Evolutionary conservation across 2,113 vertebrate species (phyloP).

Genomic region (Bettongia penicillata): DNA sequence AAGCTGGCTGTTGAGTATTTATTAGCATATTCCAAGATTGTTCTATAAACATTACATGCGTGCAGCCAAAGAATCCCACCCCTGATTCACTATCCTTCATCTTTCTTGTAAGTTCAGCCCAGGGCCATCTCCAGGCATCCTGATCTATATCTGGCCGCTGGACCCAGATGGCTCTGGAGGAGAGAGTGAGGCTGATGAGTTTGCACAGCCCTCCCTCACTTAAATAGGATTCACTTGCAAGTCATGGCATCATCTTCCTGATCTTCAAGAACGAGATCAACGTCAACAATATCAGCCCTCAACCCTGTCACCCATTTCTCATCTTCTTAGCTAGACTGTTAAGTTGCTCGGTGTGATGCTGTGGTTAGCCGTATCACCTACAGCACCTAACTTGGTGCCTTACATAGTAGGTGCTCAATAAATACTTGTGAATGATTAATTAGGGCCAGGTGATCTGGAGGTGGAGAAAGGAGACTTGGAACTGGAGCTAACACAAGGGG

Average conservation of each 20-base stretch:
- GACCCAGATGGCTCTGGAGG: too few relatives aligned
- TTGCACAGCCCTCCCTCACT: too few relatives aligned
- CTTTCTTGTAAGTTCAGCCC: not conserved
- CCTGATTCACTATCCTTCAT: not conserved
- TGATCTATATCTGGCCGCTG: too few relatives aligned
- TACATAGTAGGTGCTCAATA: too few relatives aligned
- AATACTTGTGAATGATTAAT: too few relatives aligned
- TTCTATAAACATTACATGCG: not conserved
- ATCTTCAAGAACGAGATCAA: too few relatives aligned
- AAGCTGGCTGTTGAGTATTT: not conserved
- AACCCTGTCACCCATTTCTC: not conserved
- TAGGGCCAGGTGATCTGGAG: not conserved
- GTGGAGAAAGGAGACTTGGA: not conserved
- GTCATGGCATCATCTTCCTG: too few relatives aligned
- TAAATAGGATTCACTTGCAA: too few relatives aligned
- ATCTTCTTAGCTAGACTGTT: too few relatives aligned
- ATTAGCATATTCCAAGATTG: not conserved
- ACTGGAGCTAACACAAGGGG: too few relatives aligned
- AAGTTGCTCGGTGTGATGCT: not conserved
- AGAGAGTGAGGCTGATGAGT: too few relatives aligned
- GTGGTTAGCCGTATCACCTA: not conserved
- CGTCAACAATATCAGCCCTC: not conserved
- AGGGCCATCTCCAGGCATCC: too few relatives aligned
- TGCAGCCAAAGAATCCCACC: not conserved
- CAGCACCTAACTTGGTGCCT: not conserved